Base-by-base conservation (phyloP, 2,113 vertebrate species). In the Poeciliopsis turrubarensis region DNA sequence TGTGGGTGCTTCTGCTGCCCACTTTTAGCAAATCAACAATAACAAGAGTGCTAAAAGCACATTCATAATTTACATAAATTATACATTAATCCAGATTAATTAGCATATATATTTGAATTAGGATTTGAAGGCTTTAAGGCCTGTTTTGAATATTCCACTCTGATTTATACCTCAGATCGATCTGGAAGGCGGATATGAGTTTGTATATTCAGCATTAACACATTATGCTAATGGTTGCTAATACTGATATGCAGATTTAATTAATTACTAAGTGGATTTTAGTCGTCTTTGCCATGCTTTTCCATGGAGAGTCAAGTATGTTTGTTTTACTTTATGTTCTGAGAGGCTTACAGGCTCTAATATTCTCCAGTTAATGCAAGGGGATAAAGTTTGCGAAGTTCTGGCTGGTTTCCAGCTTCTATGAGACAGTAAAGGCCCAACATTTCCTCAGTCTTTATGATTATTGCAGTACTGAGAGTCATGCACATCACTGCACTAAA, bases 81-180 rank as follows among this genome's bases (percentile, higher is more conserved):
- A 86, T 83, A 88, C 85, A 89, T 91, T 93, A 93, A 94, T 93
- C 90, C 87, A 79, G 84, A 89, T 86, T 86, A 92, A 94, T 94
- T 94, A 92, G 91, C 92, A 94, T 94, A 93, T 94, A 91, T 91
- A 94, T 94, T 92, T 92, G 90, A 93, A 92, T 93, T 91, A 93
- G 91, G 92, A 88, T 94, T 94, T 93, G 87, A 87, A 86, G 69
- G 84, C 89, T 92, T 92, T 87, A 90, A 92, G 89, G 86, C 88
- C 88, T 89, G 87, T 90, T 93, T 92, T 90, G 89, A 93, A 93
- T 94, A 92, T 94, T 91, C 81, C 84, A 82, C 89, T 87, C 72
- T 73, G 87, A 91, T 89, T 91, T 85, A 74, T 79, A 67, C 84
- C 88, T 83, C 88, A 84, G 89, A 92, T 92, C 89, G 83, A 66